Percentiles rank a stretch among this genome's conserved stretches.
phyloP scores from a whole-genome alignment of 2,113 vertebrate species.

The Caranx melampygus region DNA sequence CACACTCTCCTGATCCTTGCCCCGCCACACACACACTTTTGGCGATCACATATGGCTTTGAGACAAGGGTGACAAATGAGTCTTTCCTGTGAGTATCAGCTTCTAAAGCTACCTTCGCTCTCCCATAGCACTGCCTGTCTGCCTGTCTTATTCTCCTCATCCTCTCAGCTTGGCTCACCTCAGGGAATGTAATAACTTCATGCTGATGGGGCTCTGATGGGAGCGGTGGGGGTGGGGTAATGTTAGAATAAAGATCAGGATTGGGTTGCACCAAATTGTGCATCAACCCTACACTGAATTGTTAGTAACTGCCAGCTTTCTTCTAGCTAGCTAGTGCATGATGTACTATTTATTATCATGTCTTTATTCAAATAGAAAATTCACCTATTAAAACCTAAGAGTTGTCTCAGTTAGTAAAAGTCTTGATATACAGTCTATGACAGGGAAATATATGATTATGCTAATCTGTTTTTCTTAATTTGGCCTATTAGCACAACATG shows the following conservation, averaged over 20 bases:
- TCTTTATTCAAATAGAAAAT: too few species aligned
- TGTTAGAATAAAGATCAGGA: constrained; percentile 83
- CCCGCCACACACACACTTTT: constrained; percentile 54
- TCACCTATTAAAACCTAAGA: too few species aligned
- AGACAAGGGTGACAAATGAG: constrained; percentile 81
- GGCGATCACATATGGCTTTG: constrained; percentile 65
- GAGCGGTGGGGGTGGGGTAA: constrained; percentile 65
- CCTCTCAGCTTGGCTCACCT: constrained; percentile 53
- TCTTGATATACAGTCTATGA: neutral
- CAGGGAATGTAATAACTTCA: constrained; percentile 67
- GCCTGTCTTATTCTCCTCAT: constrained; percentile 48
- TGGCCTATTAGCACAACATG: neutral
- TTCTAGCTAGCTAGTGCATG: neutral
- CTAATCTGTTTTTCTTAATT: neutral
- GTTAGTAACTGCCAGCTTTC: neutral
- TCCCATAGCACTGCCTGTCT: constrained; percentile 41
- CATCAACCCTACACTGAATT: neutral
- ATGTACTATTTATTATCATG: neutral
- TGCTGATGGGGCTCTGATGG: constrained; percentile 43
- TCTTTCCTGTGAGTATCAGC: constrained; percentile 75
- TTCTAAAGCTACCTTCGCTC: constrained; percentile 72
- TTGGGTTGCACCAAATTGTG: constrained; percentile 5
- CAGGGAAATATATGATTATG: neutral
- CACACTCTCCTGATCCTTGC: constrained; percentile 56
- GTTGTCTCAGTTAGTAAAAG: too few species aligned